phyloP scores from a whole-genome alignment of 2,888 invertebrate species.

The Acholoe squamosa region DNA sequence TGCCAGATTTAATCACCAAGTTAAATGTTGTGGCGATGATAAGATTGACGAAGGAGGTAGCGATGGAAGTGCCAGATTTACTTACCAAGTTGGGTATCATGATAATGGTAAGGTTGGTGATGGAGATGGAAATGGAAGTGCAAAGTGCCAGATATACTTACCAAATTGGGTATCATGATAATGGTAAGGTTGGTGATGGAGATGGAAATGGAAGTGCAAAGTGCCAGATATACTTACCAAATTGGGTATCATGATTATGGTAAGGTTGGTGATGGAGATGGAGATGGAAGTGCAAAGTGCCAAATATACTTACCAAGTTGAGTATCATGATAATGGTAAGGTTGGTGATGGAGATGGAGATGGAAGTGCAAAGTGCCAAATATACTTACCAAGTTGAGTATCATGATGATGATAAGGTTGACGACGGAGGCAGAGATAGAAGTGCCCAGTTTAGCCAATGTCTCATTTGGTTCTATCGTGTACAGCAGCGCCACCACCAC shows the following conservation, averaged over 20 bases:
- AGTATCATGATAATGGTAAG: constrained; percentile 95
- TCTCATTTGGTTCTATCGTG: constrained; percentile 70
- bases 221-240: too few relatives aligned
- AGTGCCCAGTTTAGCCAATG: constrained; percentile 85
- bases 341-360: constrained; percentile 95
- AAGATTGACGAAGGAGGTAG: too few relatives aligned
- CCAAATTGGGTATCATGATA: constrained; percentile 94
- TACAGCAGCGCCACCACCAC: constrained; percentile 85
- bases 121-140: too few relatives aligned
- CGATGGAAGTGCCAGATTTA: too few relatives aligned
- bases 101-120: too few relatives aligned
- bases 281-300: constrained; percentile 91
- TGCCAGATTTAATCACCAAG: too few relatives aligned
- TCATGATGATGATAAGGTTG: constrained; percentile 95
- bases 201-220: constrained; percentile 94
- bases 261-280: constrained; percentile 94
- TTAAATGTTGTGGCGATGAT: too few relatives aligned
- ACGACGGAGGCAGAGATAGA: constrained; percentile 94
- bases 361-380: constrained; percentile 89
- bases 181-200: constrained; percentile 94
- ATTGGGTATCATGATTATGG: constrained; percentile 94
- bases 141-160: too few relatives aligned
- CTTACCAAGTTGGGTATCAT: too few relatives aligned
- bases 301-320: constrained; percentile 87
- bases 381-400: constrained; percentile 88